Percentiles rank a stretch among this genome's conserved stretches.
These are phyloP conservation scores for Andricus quercusramuli DNA, from an alignment of 2,888 invertebrate species.

Conservation along the genomic window DNA sequence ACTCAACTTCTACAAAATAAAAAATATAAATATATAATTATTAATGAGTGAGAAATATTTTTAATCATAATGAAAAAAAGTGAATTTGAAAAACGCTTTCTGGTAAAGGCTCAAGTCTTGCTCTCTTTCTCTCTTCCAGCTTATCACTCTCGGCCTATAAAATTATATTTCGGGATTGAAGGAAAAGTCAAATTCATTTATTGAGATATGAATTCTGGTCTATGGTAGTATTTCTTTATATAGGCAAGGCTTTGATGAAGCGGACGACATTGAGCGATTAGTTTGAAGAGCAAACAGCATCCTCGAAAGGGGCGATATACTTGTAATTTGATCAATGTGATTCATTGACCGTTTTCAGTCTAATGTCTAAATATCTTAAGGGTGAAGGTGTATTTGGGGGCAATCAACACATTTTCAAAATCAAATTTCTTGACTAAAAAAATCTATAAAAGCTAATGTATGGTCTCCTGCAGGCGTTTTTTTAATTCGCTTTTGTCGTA, in stretches of 20 bases:
- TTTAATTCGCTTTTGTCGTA: too few species aligned
- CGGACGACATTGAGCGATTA: conserved; percentile 20
- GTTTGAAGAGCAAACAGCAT: conserved; percentile 36
- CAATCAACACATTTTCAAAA: too few species aligned
- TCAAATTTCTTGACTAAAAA: too few species aligned
- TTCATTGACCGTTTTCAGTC: conserved; percentile 10
- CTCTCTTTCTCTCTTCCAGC: too few species aligned
- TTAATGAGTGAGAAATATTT: too few species aligned
- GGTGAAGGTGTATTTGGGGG: too few species aligned
- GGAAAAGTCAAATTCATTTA: conserved; percentile 2
- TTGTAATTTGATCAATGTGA: background rate
- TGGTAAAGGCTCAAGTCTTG: background rate
- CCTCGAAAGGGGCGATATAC: conserved; percentile 29
- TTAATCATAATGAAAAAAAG: background rate
- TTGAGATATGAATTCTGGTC: conserved; percentile 9
- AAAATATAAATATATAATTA: too few species aligned
- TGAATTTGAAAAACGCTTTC: background rate
- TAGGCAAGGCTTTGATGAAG: background rate
- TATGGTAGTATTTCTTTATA: conserved; percentile 5
- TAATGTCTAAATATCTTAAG: too few species aligned
- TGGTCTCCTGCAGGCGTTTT: too few species aligned
- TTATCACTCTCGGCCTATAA: too few species aligned
- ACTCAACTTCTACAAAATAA: background rate
- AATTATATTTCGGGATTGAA: background rate
- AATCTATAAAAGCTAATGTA: too few species aligned